Base-by-base conservation (phyloP, 1,140 invertebrate genomes). In the Melanaphis sacchari region DNA sequence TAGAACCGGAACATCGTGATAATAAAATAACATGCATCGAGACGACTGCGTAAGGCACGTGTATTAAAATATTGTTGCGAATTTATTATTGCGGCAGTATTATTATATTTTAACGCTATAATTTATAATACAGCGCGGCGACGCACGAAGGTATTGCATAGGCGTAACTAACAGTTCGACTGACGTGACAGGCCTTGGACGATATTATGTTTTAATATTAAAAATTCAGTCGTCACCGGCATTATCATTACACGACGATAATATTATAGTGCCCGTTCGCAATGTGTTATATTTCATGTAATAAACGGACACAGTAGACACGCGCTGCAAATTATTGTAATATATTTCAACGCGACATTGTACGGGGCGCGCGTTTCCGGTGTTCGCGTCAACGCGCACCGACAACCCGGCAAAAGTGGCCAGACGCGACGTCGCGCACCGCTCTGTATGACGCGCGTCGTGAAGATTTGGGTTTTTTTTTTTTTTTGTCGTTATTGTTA, bases 191-290 rank as follows among this genome's bases (percentile, higher is more conserved):
- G 59, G 59, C 59, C 59, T 76, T n/a, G 59, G 59, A 15, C 18
- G 59, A 76, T 76, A 76, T 76, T 76, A 76, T 76, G 46, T 49
- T 76, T 76, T 76, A 76, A 76, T 76, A 76, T 76, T 76, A 15
- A n/a, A n/a, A 76, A n/a, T 11, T n/a, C 59, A 11, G 59, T 66
- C 15, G 59, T 66, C 59, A 15, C 46, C 46, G 46, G 46, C 4
- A 76, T 76, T 15, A 76, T 76, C 31, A n/a, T 76, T 59, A 31
- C 15, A 66, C 59, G 31, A 66, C 31, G 59, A n/a, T n/a, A 15
- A n/a, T 59, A 31, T 46, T 46, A n/a, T n/a, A 18, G 59, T n/a
- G 0, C n/a, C n/a, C 59, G 59, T 76, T 21, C n/a, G 59, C 59
- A 76, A 76, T n/a, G 59, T 76, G 59, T 76, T 76, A 18, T 76